These are phyloP conservation scores for Cheilinus undulatus DNA, from an alignment of 2,113 vertebrate genomes.

Conservation along the genomic window DNA sequence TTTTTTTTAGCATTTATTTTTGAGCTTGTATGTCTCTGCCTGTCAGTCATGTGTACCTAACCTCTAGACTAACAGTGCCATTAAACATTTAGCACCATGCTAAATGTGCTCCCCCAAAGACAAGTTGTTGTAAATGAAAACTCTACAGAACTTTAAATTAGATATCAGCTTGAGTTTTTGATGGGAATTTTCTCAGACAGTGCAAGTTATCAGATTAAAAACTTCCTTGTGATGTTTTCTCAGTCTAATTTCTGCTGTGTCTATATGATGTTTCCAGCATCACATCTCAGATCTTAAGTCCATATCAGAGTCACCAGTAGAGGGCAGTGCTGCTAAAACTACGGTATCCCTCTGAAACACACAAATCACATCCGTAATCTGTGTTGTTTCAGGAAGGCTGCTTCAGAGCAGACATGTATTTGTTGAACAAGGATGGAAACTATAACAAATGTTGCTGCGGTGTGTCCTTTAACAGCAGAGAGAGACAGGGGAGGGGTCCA, in stretches of 20 bases:
- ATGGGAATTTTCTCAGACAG: no score
- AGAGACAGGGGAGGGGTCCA: slow-evolving; percentile 9
- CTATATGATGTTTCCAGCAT: slow-evolving; percentile 1
- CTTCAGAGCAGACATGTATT: slow-evolving; percentile 46
- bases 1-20: no score
- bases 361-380: slow-evolving; percentile 58
- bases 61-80: no score
- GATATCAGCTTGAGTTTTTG: no score
- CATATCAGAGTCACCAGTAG: slow-evolving; percentile 74
- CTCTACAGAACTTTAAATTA: no score
- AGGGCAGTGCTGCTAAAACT: slow-evolving; percentile 78
- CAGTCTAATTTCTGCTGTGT: not conserved
- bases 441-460: slow-evolving; percentile 36
- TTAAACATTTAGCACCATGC: no score
- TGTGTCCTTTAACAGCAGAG: slow-evolving; percentile 42
- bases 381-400: slow-evolving; percentile 37
- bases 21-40: no score
- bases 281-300: slow-evolving; percentile 14
- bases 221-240: not conserved
- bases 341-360: slow-evolving; percentile 26
- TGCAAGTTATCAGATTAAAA: not conserved
- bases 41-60: no score
- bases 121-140: no score
- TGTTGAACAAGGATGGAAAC: slow-evolving; percentile 31
- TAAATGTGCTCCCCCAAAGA: no score